Conservation (phyloP, 2,888 invertebrate genomes). For the Chymomyza caudatula region DNA sequence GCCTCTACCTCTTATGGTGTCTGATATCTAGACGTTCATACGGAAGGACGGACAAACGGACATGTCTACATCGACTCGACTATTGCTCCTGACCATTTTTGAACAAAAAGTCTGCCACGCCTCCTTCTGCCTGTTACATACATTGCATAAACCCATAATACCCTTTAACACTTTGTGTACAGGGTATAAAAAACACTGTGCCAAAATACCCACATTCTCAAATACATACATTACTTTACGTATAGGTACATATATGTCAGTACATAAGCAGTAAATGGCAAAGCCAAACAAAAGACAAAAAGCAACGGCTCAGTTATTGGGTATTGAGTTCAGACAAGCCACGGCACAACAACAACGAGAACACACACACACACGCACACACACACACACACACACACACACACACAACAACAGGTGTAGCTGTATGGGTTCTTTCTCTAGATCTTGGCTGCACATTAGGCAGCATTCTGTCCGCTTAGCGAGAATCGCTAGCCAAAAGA, state of each 20-base stretch:
- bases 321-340: not conserved
- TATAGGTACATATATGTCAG: not conserved
- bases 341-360: not conserved
- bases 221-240: too few relatives aligned
- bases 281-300: not conserved
- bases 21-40: too few relatives aligned
- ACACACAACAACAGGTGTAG: not conserved
- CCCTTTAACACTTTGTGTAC: too few relatives aligned
- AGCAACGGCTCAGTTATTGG: not conserved
- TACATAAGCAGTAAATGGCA: not conserved
- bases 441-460: not conserved
- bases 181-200: conserved; percentile 22
- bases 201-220: conserved; percentile 8
- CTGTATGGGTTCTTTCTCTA: not conserved
- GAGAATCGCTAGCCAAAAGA: conserved; percentile 37
- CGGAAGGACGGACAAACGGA: too few relatives aligned
- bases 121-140: too few relatives aligned
- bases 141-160: too few relatives aligned
- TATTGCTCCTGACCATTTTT: too few relatives aligned
- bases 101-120: too few relatives aligned
- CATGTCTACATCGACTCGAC: too few relatives aligned
- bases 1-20: too few relatives aligned
- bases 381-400: not conserved
- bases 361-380: not conserved
- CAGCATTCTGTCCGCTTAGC: conserved; percentile 31